These are phyloP conservation scores for Melanotaenia boesemani DNA, from an alignment of 2,797 vertebrate species.

Conservation along the genomic window DNA sequence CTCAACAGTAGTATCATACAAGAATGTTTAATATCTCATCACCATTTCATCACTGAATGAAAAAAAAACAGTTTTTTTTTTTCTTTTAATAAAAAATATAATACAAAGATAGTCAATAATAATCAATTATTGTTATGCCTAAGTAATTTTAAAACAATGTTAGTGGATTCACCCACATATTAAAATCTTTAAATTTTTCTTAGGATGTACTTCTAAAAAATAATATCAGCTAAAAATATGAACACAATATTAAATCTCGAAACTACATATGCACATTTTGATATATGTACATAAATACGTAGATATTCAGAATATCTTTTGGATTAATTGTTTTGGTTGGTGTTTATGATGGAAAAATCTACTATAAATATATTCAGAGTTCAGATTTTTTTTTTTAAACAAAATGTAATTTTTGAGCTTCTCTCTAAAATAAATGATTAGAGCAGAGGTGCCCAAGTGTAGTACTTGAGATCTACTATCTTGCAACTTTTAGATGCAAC, in stretches of 20 bases:
- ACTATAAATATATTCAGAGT: neutral
- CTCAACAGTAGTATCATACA: neutral
- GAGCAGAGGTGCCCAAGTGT: too few relatives aligned
- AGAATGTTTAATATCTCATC: neutral
- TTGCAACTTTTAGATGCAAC: too few relatives aligned
- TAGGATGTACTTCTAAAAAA: neutral
- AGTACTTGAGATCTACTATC: too few relatives aligned
- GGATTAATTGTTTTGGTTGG: neutral
- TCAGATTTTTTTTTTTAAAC: too few relatives aligned
- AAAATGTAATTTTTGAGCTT: too few relatives aligned
- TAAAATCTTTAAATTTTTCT: neutral
- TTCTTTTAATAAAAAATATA: too few relatives aligned
- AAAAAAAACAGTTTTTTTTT: neutral
- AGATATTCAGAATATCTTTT: neutral
- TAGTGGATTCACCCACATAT: neutral
- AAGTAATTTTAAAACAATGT: neutral
- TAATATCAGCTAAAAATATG: neutral
- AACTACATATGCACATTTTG: neutral
- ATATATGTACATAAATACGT: neutral
- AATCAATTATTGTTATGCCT: too few relatives aligned
- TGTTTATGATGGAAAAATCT: neutral
- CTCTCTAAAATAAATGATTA: too few relatives aligned
- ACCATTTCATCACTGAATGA: neutral
- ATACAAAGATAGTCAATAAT: neutral
- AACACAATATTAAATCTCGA: neutral